Evolutionary conservation across 1,140 invertebrate species (phyloP).

Genomic region (Drusus annulatus): DNA sequence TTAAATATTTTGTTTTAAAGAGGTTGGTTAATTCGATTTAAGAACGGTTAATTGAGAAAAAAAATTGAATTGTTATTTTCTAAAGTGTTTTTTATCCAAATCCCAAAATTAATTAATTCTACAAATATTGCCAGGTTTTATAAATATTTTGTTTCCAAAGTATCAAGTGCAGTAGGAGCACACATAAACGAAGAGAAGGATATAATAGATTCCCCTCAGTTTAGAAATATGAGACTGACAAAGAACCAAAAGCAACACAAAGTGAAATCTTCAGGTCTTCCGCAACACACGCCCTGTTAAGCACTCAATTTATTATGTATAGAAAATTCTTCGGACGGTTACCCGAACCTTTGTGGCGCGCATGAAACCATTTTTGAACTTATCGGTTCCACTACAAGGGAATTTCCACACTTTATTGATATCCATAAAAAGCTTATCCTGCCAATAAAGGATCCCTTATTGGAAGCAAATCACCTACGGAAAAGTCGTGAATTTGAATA

Average conservation of each 20-base stretch:
- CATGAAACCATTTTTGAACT: slow-evolving; percentile 31
- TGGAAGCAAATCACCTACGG: slow-evolving; percentile 22
- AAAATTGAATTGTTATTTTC: too few species aligned
- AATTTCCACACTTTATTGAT: slow-evolving; percentile 24
- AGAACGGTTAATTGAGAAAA: too few species aligned
- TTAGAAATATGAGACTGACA: not conserved
- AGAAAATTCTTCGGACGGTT: not conserved
- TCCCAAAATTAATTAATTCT: too few species aligned
- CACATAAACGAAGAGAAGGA: too few species aligned
- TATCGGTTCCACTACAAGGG: slow-evolving; percentile 18
- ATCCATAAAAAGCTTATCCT: slow-evolving; percentile 38
- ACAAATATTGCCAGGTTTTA: too few species aligned
- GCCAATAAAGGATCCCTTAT: slow-evolving; percentile 16
- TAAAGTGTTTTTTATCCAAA: too few species aligned
- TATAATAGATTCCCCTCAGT: too few species aligned
- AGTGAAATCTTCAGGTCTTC: not conserved
- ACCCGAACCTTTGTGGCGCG: not conserved
- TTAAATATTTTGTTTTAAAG: too few species aligned
- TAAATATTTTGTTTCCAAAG: too few species aligned
- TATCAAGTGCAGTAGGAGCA: too few species aligned
- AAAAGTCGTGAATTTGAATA: slow-evolving; percentile 35
- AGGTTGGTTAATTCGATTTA: too few species aligned
- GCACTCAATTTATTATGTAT: slow-evolving; percentile 24
- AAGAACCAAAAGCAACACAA: not conserved
- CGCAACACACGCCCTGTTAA: not conserved